Percentiles rank a stretch among this genome's conserved stretches.
These are phyloP conservation scores for Drosophila ficusphila DNA, from an alignment of 1,140 invertebrate genomes.

Conservation along the genomic window DNA sequence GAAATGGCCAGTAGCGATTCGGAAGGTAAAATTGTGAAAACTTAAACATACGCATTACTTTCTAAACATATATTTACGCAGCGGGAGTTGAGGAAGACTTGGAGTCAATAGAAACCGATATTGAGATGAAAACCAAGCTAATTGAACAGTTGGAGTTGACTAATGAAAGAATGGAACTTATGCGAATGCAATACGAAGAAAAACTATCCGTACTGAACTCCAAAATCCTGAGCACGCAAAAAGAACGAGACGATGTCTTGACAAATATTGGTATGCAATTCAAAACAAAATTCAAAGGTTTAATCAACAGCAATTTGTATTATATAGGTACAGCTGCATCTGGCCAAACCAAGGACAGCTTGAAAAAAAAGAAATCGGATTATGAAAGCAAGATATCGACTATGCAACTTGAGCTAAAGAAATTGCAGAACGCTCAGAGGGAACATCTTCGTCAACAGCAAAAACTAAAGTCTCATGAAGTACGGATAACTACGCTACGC, in stretches of 20 bases:
- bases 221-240: slow-evolving; percentile 94
- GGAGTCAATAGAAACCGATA: slow-evolving; percentile 94
- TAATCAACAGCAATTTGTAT: not conserved
- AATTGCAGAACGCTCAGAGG: slow-evolving; percentile 94
- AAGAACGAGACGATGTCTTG: slow-evolving; percentile 97
- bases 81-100: slow-evolving; percentile 88
- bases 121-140: slow-evolving; percentile 95
- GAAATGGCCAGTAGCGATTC: slow-evolving; percentile 84
- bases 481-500: slow-evolving; percentile 91
- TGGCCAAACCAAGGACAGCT: slow-evolving; percentile 89
- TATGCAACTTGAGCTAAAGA: slow-evolving; percentile 95
- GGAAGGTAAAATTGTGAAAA: slow-evolving; percentile 83
- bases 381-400: slow-evolving; percentile 94
- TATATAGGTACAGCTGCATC: slow-evolving; percentile 35
- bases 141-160: slow-evolving; percentile 97
- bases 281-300: not conserved
- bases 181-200: slow-evolving; percentile 97
- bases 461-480: slow-evolving; percentile 93
- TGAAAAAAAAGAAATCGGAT: slow-evolving; percentile 94
- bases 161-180: slow-evolving; percentile 91
- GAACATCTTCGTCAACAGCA: slow-evolving; percentile 94
- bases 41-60: fast-evolving
- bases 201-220: slow-evolving; percentile 95
- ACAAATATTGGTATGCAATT: slow-evolving; percentile 82
- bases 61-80: not conserved